phyloP scores from a whole-genome alignment of 1,140 invertebrate species.

The Ceratina calcarata region DNA sequence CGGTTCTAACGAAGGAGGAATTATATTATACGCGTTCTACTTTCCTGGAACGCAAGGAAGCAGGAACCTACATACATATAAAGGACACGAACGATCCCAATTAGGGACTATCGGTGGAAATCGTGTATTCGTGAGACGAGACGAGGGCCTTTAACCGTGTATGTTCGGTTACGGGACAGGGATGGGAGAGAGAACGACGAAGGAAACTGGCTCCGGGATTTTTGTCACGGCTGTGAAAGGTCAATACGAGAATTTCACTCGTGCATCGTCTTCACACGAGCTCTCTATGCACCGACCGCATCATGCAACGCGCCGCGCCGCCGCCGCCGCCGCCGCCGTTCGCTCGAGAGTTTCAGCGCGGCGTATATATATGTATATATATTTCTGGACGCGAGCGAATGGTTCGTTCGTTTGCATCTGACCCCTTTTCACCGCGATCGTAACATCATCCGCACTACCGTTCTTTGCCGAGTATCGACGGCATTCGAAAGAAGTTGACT shows the following conservation, averaged over 20 bases:
- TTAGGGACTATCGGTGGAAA: conserved; percentile 63
- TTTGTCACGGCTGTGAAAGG: conserved; percentile 74
- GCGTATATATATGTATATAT: background rate
- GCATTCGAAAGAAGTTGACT: background rate
- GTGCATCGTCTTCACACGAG: conserved; percentile 72
- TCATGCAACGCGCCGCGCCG: conserved; percentile 33
- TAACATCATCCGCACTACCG: conserved; percentile 11
- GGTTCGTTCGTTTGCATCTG: conserved; percentile 39
- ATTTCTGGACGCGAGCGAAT: conserved; percentile 19
- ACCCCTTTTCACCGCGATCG: conserved; percentile 37
- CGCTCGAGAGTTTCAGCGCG: conserved; percentile 2
- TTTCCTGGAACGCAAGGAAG: conserved; percentile 21
- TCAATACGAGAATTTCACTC: conserved; percentile 79
- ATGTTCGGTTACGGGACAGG: conserved; percentile 34
- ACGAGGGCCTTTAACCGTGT: background rate
- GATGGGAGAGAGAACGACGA: background rate
- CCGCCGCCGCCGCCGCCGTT: conserved; percentile 11
- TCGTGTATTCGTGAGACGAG: conserved; percentile 61
- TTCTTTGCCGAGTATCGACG: background rate
- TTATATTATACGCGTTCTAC: conserved; percentile 60
- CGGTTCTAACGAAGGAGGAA: conserved; percentile 42
- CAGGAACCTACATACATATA: too few relatives aligned
- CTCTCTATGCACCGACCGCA: conserved; percentile 47
- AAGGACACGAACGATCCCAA: conserved; percentile 56
- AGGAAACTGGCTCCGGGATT: conserved; percentile 73